phyloP scores from a whole-genome alignment of 64 coral and sea anemone genomes.

The Montipora foliosa region DNA sequence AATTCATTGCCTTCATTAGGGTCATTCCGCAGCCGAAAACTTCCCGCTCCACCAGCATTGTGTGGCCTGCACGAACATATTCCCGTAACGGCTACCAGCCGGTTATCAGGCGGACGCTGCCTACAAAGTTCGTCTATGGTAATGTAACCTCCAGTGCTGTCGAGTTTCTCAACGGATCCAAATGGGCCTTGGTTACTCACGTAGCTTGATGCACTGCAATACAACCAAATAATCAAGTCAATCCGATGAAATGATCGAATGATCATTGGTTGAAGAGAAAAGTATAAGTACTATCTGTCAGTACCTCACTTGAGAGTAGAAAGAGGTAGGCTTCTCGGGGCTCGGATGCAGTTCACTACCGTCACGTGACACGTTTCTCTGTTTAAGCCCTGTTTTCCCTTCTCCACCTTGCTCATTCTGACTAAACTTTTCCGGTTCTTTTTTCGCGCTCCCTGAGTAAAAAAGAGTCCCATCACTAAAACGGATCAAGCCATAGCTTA shows the following conservation, averaged over 20 bases:
- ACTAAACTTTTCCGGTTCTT: background rate
- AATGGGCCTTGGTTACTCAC: conserved; percentile 41
- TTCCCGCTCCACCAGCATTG: conserved; percentile 42
- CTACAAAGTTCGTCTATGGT: conserved; percentile 12
- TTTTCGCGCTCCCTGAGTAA: background rate
- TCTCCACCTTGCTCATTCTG: background rate
- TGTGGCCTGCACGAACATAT: conserved; percentile 63
- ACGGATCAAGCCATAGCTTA: too few relatives aligned
- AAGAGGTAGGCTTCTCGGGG: too few relatives aligned
- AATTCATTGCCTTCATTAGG: conserved; percentile 19
- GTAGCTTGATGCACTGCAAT: conserved; percentile 11
- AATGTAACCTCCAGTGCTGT: background rate
- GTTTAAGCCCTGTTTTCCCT: background rate
- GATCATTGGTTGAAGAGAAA: background rate
- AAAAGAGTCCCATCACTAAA: background rate
- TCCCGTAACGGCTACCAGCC: conserved; percentile 44
- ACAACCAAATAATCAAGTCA: background rate
- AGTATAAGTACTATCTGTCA: background rate
- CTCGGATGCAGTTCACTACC: background rate
- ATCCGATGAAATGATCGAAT: background rate
- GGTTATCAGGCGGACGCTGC: background rate
- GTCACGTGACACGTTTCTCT: background rate
- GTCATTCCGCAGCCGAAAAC: conserved; percentile 50
- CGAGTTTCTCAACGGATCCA: conserved; percentile 45
- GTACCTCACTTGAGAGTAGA: background rate